These are phyloP conservation scores for Goniozus legneri DNA, from an alignment of 1,140 invertebrate species.

Conservation along the genomic window DNA sequence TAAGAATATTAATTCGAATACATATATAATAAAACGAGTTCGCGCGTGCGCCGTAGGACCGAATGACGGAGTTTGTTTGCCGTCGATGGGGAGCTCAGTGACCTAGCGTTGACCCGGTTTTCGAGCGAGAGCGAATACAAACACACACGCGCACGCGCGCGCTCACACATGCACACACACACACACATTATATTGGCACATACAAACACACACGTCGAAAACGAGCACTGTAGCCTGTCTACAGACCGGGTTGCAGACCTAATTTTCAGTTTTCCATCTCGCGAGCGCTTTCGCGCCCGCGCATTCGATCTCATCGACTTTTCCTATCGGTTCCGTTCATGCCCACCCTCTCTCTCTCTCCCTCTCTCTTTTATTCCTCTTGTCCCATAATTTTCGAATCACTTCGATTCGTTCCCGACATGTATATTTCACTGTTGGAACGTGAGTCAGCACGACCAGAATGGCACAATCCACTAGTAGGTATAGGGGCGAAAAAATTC, in stretches of 20 bases:
- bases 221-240: conserved; percentile 13
- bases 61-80: conserved; percentile 21
- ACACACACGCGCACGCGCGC: not conserved
- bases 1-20: no score
- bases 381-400: conserved; percentile 2
- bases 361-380: not conserved
- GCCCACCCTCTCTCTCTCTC: not conserved
- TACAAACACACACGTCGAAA: no score
- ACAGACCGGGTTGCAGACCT: conserved; percentile 19
- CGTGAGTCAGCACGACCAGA: no score
- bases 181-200: no score
- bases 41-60: no score
- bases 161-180: no score
- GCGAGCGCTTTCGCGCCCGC: not conserved
- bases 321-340: conserved; percentile 10
- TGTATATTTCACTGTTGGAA: no score
- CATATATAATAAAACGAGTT: no score
- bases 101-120: conserved; percentile 28
- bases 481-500: no score
- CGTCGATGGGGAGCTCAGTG: conserved; percentile 26
- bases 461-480: no score
- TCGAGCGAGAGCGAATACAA: conserved; percentile 3
- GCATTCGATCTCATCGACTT: conserved; percentile 3
- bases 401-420: no score
- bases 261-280: conserved; percentile 27